phyloP scores from a whole-genome alignment of 2,888 invertebrate genomes.

The Ceraclea dissimilis region DNA sequence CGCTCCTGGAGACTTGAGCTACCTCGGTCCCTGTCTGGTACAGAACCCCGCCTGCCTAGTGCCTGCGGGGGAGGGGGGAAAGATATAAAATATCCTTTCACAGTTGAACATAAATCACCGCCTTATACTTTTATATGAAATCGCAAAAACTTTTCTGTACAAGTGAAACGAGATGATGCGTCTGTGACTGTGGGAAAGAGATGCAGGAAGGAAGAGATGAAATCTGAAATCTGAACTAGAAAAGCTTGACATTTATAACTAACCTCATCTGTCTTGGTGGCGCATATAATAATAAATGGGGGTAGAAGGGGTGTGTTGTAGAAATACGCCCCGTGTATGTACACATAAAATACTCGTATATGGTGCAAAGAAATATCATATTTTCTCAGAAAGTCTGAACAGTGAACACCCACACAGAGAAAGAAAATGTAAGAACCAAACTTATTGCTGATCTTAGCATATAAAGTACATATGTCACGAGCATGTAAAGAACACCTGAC shows the following conservation, averaged over 20 bases:
- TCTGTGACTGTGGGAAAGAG: slow-evolving; percentile 15
- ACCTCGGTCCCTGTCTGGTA: slow-evolving; percentile 12
- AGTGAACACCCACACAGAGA: no score
- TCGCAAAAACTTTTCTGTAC: slow-evolving; percentile 26
- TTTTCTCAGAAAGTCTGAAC: no score
- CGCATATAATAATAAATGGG: slow-evolving; percentile 5
- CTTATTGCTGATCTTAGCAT: no score
- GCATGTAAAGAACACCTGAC: no score
- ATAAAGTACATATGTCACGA: no score
- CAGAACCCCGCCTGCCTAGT: slow-evolving; percentile 4
- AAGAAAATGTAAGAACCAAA: no score
- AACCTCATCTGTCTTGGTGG: slow-evolving; percentile 27
- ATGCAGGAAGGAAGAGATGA: slow-evolving; percentile 12
- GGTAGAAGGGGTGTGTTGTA: slow-evolving; percentile 3
- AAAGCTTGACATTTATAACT: slow-evolving; percentile 28
- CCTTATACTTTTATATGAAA: slow-evolving; percentile 28
- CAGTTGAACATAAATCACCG: slow-evolving; percentile 29
- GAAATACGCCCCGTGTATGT: background rate
- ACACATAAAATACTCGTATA: no score
- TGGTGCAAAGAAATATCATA: background rate
- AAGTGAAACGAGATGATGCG: slow-evolving; percentile 22
- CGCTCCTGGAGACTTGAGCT: slow-evolving; percentile 16
- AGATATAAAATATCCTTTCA: slow-evolving; percentile 26
- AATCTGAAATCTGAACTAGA: slow-evolving; percentile 24
- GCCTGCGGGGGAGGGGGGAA: slow-evolving; percentile 21